Evolutionary conservation across 2,888 invertebrate genomes (phyloP), one percentile per base, ranked within the genome.

Genomic region (Xiphydria camelus): DNA sequence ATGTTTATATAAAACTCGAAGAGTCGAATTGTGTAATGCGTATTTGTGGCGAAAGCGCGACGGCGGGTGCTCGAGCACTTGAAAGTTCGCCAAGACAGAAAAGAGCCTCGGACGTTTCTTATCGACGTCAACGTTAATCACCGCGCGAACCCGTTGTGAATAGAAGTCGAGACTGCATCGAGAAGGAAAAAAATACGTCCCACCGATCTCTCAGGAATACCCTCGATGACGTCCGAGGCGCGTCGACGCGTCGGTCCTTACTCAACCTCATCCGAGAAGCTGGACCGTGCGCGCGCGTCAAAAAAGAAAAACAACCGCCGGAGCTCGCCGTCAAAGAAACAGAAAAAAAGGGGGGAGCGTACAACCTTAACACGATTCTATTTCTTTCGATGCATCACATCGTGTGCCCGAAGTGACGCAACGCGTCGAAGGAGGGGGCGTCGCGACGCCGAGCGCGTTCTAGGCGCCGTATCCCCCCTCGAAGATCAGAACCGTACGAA

Each of bases 291-390:
- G 29, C 7, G 38, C 20, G n/a, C 12, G 3, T 4, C 3, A 26
- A 26, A 40, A 46, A 33, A 41, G 26, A 29, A 39, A 49, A 38
- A 35, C 46, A 39, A 43, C 15, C 10, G 7, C 5, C 26, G 41
- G 35, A 32, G 31, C n/a, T n/a, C n/a, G n/a, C n/a, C n/a, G n/a
- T n/a, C n/a, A 22, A 32, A 32, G 45, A 43, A 38, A 40, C 19
- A 34, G 32, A 14, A 14, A 9, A 4, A 17, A 40, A 33, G 21
- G 33, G 37, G 43, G 52, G 37, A 47, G 53, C 57, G 55, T 49
- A 68, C 69, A 72, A 75, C 72, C 74, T 75, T 73, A 75, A 70
- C 73, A 75, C 65, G 62, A 51, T 66, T 75, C 73, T 73, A 73
- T 73, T 74, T 75, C 65, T 66, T 66, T 62, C 70, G 67, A 71